Percentiles rank a stretch among this genome's conserved stretches.
Evolutionary conservation across 2,113 vertebrate genomes (phyloP).

Genomic region (Daboia siamensis): DNA sequence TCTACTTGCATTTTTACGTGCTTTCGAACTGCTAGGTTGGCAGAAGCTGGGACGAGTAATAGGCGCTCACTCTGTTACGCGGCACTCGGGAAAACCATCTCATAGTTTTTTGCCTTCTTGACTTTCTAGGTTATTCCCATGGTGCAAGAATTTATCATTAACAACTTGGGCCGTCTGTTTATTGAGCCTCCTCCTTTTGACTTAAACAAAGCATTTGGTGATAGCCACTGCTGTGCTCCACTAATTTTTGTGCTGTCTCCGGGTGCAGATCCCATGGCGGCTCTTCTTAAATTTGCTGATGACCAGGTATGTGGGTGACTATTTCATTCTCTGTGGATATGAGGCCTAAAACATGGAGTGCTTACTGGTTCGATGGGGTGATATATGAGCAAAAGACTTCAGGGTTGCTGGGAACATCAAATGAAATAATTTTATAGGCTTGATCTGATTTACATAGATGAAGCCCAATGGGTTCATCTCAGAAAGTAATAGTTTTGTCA

Average conservation of each 20-base stretch:
- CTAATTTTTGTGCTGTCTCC: slow-evolving; percentile 85
- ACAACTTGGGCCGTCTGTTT: slow-evolving; percentile 74
- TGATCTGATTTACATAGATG: neutral
- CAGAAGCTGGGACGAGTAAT: too few species aligned
- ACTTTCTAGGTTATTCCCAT: slow-evolving; percentile 77
- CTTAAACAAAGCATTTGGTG: slow-evolving; percentile 77
- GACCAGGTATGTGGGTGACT: slow-evolving; percentile 68
- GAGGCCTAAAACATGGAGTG: neutral
- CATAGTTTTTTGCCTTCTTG: neutral
- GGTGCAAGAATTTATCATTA: slow-evolving; percentile 81
- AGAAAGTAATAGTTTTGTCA: neutral
- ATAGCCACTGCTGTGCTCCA: slow-evolving; percentile 80
- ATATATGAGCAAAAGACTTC: neutral
- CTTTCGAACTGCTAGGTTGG: too few species aligned
- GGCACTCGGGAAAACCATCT: neutral
- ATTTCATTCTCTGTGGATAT: neutral
- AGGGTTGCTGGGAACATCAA: neutral
- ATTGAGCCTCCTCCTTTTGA: slow-evolving; percentile 88
- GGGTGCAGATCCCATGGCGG: slow-evolving; percentile 82
- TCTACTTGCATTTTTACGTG: too few species aligned
- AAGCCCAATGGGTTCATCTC: neutral
- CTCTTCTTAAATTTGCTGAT: slow-evolving; percentile 83
- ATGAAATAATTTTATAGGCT: neutral
- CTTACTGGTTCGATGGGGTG: neutral
- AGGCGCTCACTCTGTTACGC: too few species aligned